Percentiles rank a stretch among this genome's conserved stretches.
Conservation (phyloP, 2,797 vertebrate genomes). For the Acipenser oxyrinchus region DNA sequence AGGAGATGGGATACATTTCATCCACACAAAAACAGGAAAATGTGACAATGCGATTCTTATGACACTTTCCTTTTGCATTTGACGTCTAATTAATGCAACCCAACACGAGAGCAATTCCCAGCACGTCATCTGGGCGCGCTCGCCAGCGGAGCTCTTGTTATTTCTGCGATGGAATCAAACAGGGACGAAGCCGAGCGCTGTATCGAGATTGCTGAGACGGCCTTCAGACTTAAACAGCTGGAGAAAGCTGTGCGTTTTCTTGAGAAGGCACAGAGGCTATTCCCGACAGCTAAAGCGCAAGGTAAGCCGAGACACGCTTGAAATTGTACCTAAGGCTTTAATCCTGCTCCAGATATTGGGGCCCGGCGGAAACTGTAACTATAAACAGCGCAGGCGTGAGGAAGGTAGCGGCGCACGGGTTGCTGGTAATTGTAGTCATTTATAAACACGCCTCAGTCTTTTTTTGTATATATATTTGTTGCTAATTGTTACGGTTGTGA, state of each 20-base stretch:
- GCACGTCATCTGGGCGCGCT: constrained; percentile 49
- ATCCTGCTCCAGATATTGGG: neutral
- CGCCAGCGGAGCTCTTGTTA: constrained; percentile 42
- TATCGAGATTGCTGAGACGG: constrained; percentile 75
- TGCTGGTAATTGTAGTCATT: constrained; percentile 41
- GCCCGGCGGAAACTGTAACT: neutral
- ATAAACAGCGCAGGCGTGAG: constrained; percentile 38
- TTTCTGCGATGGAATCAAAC: constrained; percentile 89
- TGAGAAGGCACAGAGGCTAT: constrained; percentile 85
- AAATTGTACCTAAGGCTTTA: neutral
- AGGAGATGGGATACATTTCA: too few species aligned
- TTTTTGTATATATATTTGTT: neutral
- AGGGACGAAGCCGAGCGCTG: constrained; percentile 91
- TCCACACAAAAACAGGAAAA: too few species aligned
- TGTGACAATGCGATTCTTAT: too few species aligned
- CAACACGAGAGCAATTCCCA: neutral
- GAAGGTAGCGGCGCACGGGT: neutral
- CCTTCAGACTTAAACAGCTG: constrained; percentile 58
- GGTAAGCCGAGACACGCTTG: constrained; percentile 53
- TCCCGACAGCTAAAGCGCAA: constrained; percentile 70
- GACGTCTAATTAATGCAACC: constrained; percentile 1
- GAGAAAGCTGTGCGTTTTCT: constrained; percentile 80
- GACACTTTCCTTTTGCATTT: neutral
- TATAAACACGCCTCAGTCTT: too few species aligned
- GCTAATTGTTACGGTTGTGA: too few species aligned